Evolutionary conservation across 53 echinoderm and acorn worm species (phyloP), one percentile per base, ranked within the genome.

Genomic region (Mesocentrotus franciscanus): DNA sequence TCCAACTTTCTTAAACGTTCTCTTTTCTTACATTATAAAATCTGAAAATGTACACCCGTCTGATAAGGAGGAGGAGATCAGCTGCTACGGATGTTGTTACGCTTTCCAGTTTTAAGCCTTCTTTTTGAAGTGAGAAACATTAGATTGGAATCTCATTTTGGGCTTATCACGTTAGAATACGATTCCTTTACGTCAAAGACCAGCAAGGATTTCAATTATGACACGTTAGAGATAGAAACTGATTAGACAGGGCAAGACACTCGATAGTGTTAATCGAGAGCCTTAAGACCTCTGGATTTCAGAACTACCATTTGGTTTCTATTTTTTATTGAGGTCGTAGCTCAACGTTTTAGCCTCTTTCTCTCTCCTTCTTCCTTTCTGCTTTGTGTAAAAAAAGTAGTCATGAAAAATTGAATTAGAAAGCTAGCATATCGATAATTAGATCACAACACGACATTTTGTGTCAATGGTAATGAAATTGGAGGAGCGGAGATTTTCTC

Each of bases 131-230:
- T 49, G 42, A 84, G 84, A 84, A 84, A 84, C 84, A 84, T 84
- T 12, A 87, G 87, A 87, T 57, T 57, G 58, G 29, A 58, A 87
- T n/a, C 87, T 87, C 87, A n/a, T 87, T 87, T 87, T 87, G 27
- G 84, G 58, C 56, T 87, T 87, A 87, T 87, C 87, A 57, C 87
- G 4, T 58, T 58, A 58, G 87, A 58, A 87, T 57, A 87, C 87
- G 56, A 87, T 27, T 87, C 87, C 5, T 87, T 57, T 26, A 10
- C 58, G 57, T 87, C n/a, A 58, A 87, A 87, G 29, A 87, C 16
- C 27, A 87, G 58, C 56, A n/a, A 10, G 58, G 39, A 58, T 87
- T 87, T 87, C 87, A 87, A 87, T 87, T 87, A 87, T 87, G 87
- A 87, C 27, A 87, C 87, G 57, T 58, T 58, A 55, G 58, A 56